Conservation (phyloP, 2,888 invertebrate species). For the Lampropteryx suffumata region DNA sequence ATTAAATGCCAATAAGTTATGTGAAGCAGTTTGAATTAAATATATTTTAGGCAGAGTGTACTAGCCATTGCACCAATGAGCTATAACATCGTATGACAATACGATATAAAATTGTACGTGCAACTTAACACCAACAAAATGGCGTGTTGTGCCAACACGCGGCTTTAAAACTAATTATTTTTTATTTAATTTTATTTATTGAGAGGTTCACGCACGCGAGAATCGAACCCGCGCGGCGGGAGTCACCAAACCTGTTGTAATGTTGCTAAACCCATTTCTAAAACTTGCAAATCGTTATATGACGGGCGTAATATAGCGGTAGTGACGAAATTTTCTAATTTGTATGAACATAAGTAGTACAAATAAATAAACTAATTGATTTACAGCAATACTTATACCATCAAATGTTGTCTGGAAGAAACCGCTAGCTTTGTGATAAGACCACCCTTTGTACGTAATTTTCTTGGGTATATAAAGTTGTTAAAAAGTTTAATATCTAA, state of each 20-base stretch:
- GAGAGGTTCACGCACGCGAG: slow-evolving; percentile 58
- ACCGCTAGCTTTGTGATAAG: no score
- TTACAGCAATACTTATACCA: no score
- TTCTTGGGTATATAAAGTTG: no score
- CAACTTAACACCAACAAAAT: slow-evolving; percentile 63
- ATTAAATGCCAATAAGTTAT: no score
- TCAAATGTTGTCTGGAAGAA: no score
- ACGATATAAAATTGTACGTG: slow-evolving; percentile 59
- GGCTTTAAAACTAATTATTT: slow-evolving; percentile 65
- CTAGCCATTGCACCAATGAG: not conserved
- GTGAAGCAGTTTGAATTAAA: no score
- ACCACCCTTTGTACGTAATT: no score
- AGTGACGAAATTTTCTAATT: no score
- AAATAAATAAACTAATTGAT: no score
- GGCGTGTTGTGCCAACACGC: slow-evolving; percentile 61
- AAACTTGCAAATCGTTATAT: not conserved
- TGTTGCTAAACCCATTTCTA: slow-evolving; percentile 15
- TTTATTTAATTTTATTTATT: slow-evolving; percentile 78
- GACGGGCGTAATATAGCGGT: no score
- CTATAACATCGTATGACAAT: slow-evolving; percentile 47
- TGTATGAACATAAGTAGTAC: no score
- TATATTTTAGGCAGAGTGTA: not conserved
- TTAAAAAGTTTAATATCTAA: no score
- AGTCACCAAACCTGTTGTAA: slow-evolving; percentile 61
- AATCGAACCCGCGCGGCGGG: slow-evolving; percentile 53